phyloP scores from a whole-genome alignment of 2,113 vertebrate genomes.

The Notiomystis cincta region DNA sequence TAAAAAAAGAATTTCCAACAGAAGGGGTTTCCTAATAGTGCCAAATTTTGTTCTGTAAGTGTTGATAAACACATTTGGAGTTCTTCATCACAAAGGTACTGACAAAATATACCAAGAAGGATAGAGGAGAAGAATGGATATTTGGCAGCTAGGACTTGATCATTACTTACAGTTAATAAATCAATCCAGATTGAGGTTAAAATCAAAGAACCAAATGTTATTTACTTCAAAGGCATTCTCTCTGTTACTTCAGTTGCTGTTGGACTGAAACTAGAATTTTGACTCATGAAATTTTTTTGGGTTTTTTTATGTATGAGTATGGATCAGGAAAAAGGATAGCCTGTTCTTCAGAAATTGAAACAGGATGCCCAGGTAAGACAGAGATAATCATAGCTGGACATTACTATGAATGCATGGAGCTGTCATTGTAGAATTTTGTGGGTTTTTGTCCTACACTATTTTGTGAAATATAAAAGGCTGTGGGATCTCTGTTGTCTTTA shows the following conservation, averaged over 20 bases:
- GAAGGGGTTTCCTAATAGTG: conserved; percentile 56
- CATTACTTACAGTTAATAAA: conserved; percentile 22
- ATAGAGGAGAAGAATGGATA: neutral
- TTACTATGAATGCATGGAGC: neutral
- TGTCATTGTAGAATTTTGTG: neutral
- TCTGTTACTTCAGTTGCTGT: neutral
- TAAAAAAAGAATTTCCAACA: conserved; percentile 58
- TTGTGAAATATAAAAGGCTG: neutral
- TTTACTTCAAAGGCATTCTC: neutral
- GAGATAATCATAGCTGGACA: neutral
- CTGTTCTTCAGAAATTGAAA: neutral
- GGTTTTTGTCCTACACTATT: neutral
- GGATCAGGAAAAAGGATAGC: neutral
- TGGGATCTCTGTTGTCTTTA: neutral
- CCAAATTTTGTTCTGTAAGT: conserved; percentile 50
- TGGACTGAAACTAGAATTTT: neutral
- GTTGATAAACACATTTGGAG: conserved; percentile 55
- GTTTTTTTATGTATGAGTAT: neutral
- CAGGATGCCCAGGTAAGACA: neutral
- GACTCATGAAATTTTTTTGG: neutral
- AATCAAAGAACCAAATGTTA: conserved; percentile 37
- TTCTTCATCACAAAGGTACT: conserved; percentile 14
- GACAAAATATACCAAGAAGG: conserved; percentile 8
- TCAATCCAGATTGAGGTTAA: conserved; percentile 5
- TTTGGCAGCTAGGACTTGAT: conserved; percentile 19